Conservation (phyloP, 2,888 invertebrate species). For the Alloplasta piceator region DNA sequence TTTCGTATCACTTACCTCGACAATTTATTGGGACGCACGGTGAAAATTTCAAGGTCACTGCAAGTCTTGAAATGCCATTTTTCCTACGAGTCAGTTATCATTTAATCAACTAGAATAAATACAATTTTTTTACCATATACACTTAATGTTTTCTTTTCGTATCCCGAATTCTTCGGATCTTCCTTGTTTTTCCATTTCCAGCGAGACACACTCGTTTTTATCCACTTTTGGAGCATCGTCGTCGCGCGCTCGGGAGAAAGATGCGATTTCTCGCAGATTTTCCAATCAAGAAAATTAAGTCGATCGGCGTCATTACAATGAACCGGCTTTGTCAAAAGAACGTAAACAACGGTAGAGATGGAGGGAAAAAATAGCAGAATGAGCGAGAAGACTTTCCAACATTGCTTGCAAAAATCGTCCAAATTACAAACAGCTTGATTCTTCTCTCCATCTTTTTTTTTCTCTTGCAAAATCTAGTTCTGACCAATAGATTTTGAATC, state of each 20-base stretch:
- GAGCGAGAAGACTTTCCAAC: constrained; percentile 51
- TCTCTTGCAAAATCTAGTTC: background rate
- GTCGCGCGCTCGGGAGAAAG: background rate
- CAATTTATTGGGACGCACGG: too few relatives aligned
- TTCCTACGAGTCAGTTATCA: too few relatives aligned
- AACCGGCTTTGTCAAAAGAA: constrained; percentile 26
- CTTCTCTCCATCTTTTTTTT: background rate
- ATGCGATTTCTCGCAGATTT: background rate
- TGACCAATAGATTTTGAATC: background rate
- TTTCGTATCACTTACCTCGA: too few relatives aligned
- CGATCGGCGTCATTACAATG: constrained; percentile 11
- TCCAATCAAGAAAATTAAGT: constrained; percentile 15
- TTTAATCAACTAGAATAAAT: constrained; percentile 2
- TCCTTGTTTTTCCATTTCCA: background rate
- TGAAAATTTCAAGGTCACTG: too few relatives aligned
- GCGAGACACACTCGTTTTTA: background rate
- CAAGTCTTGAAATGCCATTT: too few relatives aligned
- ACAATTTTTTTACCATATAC: constrained; percentile 28
- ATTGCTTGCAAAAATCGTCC: constrained; percentile 25
- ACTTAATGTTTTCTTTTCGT: background rate
- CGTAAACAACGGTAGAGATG: background rate
- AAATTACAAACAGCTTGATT: constrained; percentile 23
- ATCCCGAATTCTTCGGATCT: background rate
- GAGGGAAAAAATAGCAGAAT: background rate
- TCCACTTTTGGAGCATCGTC: too few relatives aligned